Percentiles rank a stretch among this genome's conserved stretches.
Conservation (phyloP, 2,113 vertebrate genomes). For the Anguilla japonica region DNA sequence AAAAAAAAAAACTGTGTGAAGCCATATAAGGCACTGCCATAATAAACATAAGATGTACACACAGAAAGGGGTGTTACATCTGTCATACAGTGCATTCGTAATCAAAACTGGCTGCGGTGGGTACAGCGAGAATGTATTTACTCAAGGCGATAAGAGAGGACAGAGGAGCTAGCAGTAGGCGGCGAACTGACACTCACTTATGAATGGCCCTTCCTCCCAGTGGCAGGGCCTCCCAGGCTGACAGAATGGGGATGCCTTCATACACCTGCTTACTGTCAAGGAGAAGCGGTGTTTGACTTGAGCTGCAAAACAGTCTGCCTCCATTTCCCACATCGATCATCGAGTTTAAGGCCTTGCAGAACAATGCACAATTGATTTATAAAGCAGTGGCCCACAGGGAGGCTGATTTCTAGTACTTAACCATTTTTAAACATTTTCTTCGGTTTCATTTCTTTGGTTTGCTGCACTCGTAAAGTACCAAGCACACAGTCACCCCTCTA, state of each 20-base stretch:
- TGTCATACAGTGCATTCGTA: too few relatives aligned
- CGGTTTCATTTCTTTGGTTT: not conserved
- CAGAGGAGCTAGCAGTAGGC: not conserved
- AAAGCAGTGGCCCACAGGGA: not conserved
- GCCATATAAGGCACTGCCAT: too few relatives aligned
- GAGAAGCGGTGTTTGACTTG: slow-evolving; percentile 5
- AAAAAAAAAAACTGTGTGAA: too few relatives aligned
- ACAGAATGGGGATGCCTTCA: slow-evolving; percentile 90
- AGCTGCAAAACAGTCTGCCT: not conserved
- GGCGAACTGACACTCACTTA: slow-evolving; percentile 76
- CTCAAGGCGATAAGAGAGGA: not conserved
- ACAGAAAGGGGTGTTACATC: too few relatives aligned
- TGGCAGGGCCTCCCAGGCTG: slow-evolving; percentile 92
- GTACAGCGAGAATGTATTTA: not conserved
- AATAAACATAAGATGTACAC: too few relatives aligned
- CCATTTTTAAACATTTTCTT: not conserved
- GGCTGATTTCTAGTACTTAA: not conserved
- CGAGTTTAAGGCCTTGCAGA: not conserved
- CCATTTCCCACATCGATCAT: not conserved
- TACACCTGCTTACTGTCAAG: slow-evolving; percentile 80
- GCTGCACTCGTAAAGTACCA: not conserved
- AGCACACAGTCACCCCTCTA: not conserved
- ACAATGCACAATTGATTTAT: not conserved
- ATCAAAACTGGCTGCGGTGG: not conserved
- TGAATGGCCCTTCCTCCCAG: slow-evolving; percentile 94